Percentiles rank a stretch among this genome's conserved stretches.
phyloP scores from a whole-genome alignment of 2,888 invertebrate species.

The Cheilosia variabilis region DNA sequence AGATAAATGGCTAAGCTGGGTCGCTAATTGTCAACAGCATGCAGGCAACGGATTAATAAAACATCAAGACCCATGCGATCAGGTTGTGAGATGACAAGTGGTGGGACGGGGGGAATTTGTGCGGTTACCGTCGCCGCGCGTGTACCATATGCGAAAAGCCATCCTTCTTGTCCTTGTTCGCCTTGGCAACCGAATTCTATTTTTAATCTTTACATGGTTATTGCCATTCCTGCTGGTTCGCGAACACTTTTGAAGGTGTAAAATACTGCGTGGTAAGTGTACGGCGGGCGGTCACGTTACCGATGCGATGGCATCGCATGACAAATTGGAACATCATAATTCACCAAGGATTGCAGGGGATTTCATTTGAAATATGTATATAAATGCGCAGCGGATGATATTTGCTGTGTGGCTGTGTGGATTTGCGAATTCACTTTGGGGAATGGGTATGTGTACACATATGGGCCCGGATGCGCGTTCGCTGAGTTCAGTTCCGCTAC shows the following conservation, averaged over 20 bases:
- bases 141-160: conserved; percentile 10
- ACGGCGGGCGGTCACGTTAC: conserved; percentile 11
- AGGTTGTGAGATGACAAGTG: conserved; percentile 1
- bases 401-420: background rate
- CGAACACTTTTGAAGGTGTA: conserved; percentile 16
- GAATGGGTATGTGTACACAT: background rate
- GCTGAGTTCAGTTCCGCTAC: conserved; percentile 1
- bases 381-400: conserved; percentile 10
- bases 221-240: background rate
- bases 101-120: background rate
- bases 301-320: conserved; percentile 32
- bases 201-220: conserved; percentile 38
- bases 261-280: conserved; percentile 23
- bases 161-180: conserved; percentile 35
- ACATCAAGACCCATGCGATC: conserved; percentile 23
- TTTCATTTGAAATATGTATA: conserved; percentile 30
- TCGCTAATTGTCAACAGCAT: conserved; percentile 29
- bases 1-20: conserved; percentile 31
- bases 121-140: conserved; percentile 3
- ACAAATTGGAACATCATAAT: conserved; percentile 53
- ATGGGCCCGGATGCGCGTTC: background rate
- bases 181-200: conserved; percentile 26
- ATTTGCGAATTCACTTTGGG: conserved; percentile 20
- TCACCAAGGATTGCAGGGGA: conserved; percentile 40
- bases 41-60: conserved; percentile 17